phyloP scores from a whole-genome alignment of 2,888 invertebrate genomes.

The Drosophila helvetica region DNA sequence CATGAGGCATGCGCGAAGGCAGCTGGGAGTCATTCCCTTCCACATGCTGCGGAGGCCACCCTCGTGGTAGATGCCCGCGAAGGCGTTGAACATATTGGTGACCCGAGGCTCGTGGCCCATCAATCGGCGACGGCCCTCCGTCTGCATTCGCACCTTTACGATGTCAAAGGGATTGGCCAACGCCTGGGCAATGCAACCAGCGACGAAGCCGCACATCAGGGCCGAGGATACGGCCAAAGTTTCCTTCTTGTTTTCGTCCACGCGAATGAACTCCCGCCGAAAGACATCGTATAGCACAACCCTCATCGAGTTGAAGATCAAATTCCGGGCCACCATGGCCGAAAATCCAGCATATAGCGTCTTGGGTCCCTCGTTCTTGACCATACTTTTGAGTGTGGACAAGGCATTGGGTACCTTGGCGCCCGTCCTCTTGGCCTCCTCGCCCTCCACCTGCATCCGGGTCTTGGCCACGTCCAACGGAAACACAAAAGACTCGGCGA shows the following conservation, averaged over 20 bases:
- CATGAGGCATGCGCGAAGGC: conserved; percentile 57
- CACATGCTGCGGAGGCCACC: conserved; percentile 49
- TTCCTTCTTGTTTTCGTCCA: conserved; percentile 19
- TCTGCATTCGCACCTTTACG: conserved; percentile 57
- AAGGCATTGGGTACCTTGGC: conserved; percentile 26
- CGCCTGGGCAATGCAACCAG: conserved; percentile 56
- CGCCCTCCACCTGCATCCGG: conserved; percentile 57
- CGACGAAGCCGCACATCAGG: conserved; percentile 44
- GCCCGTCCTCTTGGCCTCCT: conserved; percentile 36
- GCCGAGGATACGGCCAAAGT: conserved; percentile 32
- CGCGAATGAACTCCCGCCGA: conserved; percentile 36
- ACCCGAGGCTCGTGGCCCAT: conserved; percentile 44
- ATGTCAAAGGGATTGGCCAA: conserved; percentile 61
- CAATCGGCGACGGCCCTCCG: conserved; percentile 42
- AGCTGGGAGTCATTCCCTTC: conserved; percentile 50
- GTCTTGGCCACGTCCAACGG: conserved; percentile 58
- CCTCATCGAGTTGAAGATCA: conserved; percentile 61
- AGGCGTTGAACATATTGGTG: conserved; percentile 13
- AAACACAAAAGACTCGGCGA: conserved; percentile 52
- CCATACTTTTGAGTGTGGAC: conserved; percentile 27
- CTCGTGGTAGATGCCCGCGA: conserved; percentile 10
- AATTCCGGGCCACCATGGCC: conserved; percentile 50
- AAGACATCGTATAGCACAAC: conserved; percentile 58
- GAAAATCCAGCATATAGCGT: conserved; percentile 56
- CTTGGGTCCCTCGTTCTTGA: conserved; percentile 33